These are phyloP conservation scores for Holacanthella duospinosa DNA, from an alignment of 2,888 invertebrate genomes.

Conservation along the genomic window DNA sequence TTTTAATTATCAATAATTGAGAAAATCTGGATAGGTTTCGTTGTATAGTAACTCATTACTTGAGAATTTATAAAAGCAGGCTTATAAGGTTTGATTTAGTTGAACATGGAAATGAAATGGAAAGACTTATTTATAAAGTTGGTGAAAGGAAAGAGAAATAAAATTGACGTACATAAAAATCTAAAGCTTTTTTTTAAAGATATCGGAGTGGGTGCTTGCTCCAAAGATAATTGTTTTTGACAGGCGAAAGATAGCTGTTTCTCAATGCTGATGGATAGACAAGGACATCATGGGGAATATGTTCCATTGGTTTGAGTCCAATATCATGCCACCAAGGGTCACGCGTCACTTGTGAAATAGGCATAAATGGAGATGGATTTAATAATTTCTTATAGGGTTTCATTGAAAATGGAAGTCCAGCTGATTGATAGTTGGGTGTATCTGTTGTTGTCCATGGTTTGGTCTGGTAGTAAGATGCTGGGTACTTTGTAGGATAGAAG, in stretches of 20 bases:
- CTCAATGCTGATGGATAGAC: constrained; percentile 42
- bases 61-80: background rate
- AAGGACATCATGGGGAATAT: constrained; percentile 41
- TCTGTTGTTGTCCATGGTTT: constrained; percentile 19
- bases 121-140: too few species aligned
- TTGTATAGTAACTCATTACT: background rate
- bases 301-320: constrained; percentile 50
- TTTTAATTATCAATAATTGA: too few species aligned
- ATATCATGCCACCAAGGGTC: constrained; percentile 67
- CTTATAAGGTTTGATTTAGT: too few species aligned
- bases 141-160: background rate
- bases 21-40: too few species aligned
- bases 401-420: constrained; percentile 60
- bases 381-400: constrained; percentile 55
- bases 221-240: constrained; percentile 85
- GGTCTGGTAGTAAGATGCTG: constrained; percentile 21
- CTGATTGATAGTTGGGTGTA: constrained; percentile 19
- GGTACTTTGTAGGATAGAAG: constrained; percentile 21
- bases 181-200: constrained; percentile 18
- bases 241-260: constrained; percentile 79
- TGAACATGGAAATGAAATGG: too few species aligned
- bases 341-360: constrained; percentile 67
- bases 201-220: constrained; percentile 65
- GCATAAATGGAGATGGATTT: constrained; percentile 66
- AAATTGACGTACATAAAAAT: background rate